Evolutionary conservation across 2,797 vertebrate genomes (phyloP).

Genomic region (Poeciliopsis turneri): DNA sequence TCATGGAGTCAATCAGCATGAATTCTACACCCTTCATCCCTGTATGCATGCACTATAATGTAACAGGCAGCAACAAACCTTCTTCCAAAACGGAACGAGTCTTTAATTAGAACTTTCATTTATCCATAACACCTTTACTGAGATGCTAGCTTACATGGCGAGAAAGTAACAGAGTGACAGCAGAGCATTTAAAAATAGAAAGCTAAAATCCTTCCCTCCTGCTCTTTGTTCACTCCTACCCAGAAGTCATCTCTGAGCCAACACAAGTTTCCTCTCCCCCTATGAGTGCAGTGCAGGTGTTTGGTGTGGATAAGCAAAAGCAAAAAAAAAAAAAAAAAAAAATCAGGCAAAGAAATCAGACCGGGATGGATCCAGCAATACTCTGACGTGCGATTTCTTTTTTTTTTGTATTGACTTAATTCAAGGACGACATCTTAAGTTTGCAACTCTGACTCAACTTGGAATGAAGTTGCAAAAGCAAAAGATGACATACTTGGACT

Average conservation of each 20-base stretch:
- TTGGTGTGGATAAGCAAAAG: constrained; percentile 64
- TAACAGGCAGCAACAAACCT: background rate
- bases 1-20: background rate
- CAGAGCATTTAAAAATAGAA: constrained; percentile 16
- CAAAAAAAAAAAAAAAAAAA: constrained; percentile 25
- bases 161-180: background rate
- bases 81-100: background rate
- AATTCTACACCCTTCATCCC: background rate
- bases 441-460: background rate
- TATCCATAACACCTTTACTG: background rate
- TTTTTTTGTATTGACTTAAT: background rate
- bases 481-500: background rate
- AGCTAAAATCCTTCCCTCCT: constrained; percentile 24
- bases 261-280: constrained; percentile 37
- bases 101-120: background rate
- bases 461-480: background rate
- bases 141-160: background rate
- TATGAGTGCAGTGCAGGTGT: constrained; percentile 62
- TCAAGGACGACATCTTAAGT: background rate
- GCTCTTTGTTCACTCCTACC: constrained; percentile 26
- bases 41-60: background rate
- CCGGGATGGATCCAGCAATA: constrained; percentile 27
- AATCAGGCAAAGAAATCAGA: constrained; percentile 37
- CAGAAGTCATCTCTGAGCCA: constrained; percentile 38
- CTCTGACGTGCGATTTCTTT: constrained; percentile 44